Conservation (phyloP, 2,113 vertebrate genomes). For the Oncorhynchus tshawytscha region DNA sequence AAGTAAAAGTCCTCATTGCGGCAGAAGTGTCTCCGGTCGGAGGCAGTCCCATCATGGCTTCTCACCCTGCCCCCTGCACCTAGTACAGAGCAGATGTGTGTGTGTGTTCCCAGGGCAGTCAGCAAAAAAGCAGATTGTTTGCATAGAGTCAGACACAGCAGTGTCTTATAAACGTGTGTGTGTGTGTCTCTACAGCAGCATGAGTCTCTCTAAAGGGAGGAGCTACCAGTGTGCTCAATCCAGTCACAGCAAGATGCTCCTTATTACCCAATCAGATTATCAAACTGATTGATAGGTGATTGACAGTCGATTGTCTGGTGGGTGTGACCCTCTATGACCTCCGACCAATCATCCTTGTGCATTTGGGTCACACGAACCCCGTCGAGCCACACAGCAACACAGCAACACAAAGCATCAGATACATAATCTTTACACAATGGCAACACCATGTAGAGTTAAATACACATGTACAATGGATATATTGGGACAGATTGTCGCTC, state of each 20-base stretch:
- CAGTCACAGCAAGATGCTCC: neutral
- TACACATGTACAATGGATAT: conserved; percentile 72
- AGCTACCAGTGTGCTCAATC: neutral
- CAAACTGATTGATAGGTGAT: neutral
- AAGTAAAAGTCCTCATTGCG: conserved; percentile 41
- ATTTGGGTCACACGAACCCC: conserved; percentile 50
- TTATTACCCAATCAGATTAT: conserved; percentile 1
- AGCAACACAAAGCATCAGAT: conserved; percentile 53
- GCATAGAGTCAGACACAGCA: too few relatives aligned
- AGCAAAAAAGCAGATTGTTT: too few relatives aligned
- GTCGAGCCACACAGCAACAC: conserved; percentile 70
- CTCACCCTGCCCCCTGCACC: conserved; percentile 29
- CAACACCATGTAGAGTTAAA: conserved; percentile 51
- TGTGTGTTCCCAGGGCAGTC: conserved; percentile 25
- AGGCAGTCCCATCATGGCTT: conserved; percentile 42
- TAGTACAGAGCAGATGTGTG: conserved; percentile 39
- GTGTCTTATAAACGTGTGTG: too few relatives aligned
- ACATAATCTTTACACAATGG: conserved; percentile 54
- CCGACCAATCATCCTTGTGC: conserved; percentile 26
- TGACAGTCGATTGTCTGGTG: conserved; percentile 64
- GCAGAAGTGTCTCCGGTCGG: neutral
- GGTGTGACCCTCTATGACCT: conserved; percentile 25
- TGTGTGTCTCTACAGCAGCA: conserved; percentile 18
- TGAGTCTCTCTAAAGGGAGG: neutral
- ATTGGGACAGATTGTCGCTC: conserved; percentile 30